A percentile compares a stretch with the other conserved stretches of the same genome.
phyloP scores from a whole-genome alignment of 2,113 vertebrate species.

The Willisornis vidua region DNA sequence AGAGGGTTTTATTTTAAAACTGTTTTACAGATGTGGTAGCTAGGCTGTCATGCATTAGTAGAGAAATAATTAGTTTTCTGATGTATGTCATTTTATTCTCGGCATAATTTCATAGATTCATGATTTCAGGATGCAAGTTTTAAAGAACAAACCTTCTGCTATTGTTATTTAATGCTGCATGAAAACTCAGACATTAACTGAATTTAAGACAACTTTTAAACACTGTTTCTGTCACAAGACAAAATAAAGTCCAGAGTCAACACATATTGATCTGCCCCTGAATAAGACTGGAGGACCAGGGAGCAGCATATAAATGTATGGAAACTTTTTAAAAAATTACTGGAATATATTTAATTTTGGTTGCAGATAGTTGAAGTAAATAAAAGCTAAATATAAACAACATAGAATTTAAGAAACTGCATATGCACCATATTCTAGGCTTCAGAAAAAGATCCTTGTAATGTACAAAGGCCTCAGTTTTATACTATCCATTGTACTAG shows the following conservation, averaged over 20 bases:
- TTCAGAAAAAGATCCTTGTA: background rate
- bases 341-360: background rate
- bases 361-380: background rate
- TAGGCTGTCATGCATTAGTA: background rate
- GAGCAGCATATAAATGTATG: background rate
- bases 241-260: background rate
- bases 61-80: background rate
- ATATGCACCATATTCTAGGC: background rate
- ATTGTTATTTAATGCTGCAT: background rate
- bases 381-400: background rate
- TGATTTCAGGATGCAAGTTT: background rate
- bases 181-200: background rate
- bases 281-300: accelerated
- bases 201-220: background rate
- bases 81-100: background rate
- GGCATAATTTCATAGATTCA: background rate
- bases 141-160: background rate
- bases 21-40: background rate
- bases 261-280: background rate
- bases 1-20: background rate
- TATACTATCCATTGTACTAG: background rate
- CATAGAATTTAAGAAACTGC: background rate
- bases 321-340: background rate
- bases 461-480: background rate
- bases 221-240: background rate